Base-by-base conservation (phyloP, 2,113 vertebrate species). In the Calonectris borealis region DNA sequence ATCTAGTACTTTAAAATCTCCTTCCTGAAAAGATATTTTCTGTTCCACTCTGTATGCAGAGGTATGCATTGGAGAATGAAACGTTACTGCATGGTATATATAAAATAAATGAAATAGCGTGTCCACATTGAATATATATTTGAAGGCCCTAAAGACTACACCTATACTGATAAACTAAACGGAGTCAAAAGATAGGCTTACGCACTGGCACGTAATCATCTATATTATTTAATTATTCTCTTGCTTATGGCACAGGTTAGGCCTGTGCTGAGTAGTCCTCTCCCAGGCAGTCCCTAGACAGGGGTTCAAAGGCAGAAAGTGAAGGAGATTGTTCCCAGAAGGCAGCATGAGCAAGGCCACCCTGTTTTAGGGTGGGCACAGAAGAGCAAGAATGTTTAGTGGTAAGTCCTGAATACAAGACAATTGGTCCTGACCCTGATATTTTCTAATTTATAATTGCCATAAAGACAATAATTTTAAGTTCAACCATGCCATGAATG, bases 391-490 rank as follows among this genome's bases (percentile, higher is more conserved):
- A 34, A 25, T 14, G 1, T 29, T 66, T 70, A 78, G 29, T 36
- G 4, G 5, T 13, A 60, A 83, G 10, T 46, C 17, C 16, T 26
- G 36, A 27, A 8, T 66, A 61, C 0, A 0, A 48, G 38, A 20
- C 1, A 42, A 19, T 3, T 32, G 4, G 16, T 40, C 15, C 12
- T 66, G 22, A 55, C 34, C 16, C 13, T 51, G 4, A 66, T 22
- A 3, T 10, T 58, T 92, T 58, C 38, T 52, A 31, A 27, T 36
- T 77, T 49, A 22, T 31, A 31, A 26, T 21, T 87, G 29, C 9
- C 9, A 11, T 4, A n/a, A 13, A 17, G 36, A 52, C 7, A 62
- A 21, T 34, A 57, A 38, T 34, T 77, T 78, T 25, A 36, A 42
- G 19, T 68, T 58, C 60, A 81, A 11, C 6, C 3, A 7, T n/a